Percentiles rank a stretch among this genome's conserved stretches.
Conservation (phyloP, 2,797 vertebrate genomes). For the Allobates femoralis region DNA sequence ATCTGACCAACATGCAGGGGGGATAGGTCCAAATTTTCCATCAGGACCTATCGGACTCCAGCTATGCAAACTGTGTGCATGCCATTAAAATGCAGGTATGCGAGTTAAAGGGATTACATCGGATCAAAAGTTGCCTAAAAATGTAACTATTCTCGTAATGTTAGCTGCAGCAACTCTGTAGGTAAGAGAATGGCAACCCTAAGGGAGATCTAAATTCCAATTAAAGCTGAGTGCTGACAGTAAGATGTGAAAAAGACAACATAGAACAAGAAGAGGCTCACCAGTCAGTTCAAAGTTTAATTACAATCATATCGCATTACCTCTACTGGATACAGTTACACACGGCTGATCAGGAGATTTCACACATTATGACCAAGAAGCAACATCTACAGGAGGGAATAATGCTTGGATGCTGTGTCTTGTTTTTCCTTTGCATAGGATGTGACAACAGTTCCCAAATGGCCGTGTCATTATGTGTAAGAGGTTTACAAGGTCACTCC, state of each 20-base stretch:
- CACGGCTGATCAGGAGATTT: conserved; percentile 52
- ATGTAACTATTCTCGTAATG: not conserved
- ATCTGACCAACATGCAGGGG: too few species aligned
- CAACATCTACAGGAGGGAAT: not conserved
- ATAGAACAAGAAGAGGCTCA: conserved; percentile 28
- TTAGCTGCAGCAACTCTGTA: not conserved
- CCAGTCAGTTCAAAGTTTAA: conserved; percentile 56
- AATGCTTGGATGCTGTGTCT: conserved; percentile 13
- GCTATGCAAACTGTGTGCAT: not conserved
- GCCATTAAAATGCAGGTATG: not conserved
- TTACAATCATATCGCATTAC: conserved; percentile 53
- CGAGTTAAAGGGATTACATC: not conserved
- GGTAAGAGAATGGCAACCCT: conserved; percentile 20
- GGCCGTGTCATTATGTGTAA: conserved; percentile 23
- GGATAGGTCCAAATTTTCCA: too few species aligned
- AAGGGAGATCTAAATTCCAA: conserved; percentile 32
- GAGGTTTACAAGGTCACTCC: conserved; percentile 41
- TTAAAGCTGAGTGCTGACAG: conserved; percentile 40
- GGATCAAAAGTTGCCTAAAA: not conserved
- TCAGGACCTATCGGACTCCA: too few species aligned
- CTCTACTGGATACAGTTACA: conserved; percentile 55
- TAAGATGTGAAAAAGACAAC: conserved; percentile 37
- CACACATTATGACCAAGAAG: conserved; percentile 50
- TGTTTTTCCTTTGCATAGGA: conserved; percentile 38
- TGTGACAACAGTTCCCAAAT: conserved; percentile 30